Base-by-base conservation (phyloP, 92 coral and sea anemone species). In the Heliopora coerulea region DNA sequence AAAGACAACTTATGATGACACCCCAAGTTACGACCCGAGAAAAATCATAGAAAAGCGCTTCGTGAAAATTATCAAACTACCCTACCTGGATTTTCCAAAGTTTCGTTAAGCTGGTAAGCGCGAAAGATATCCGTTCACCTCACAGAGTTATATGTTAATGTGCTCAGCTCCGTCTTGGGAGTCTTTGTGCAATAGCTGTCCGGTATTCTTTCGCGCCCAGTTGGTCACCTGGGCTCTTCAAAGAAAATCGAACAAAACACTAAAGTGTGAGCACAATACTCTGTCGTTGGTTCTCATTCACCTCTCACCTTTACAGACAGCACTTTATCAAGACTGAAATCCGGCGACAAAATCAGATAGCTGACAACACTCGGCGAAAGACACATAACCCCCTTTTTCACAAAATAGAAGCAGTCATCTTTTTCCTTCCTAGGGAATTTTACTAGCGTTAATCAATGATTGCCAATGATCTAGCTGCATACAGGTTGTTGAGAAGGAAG, bases 141-240 rank as follows among this genome's bases (percentile, higher is more conserved):
- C 40, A 39, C 26, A 10, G 62, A 39, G 57, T 8, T n/a, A n/a
- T 15, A n/a, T 46, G 15, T 8, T 2, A 6, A 15, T 6, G 52
- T 46, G 52, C 48, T 67, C 40, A 44, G 54, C 48, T 67, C 37
- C 31, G 50, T 27, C 15, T 40, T n/a, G 48, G 52, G 23, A 29
- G 19, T 44, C 70, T 63, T 63, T 63, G 74, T 67, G 74, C 39
- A 23, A 8, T 15, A 46, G n/a, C 52, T 46, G 52, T 46, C 15
- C 52, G 52, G 14, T 10, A 6, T 28, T 46, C 15, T 21, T 28
- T 29, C 29, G 54, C 1, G 74, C 57, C n/a, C 74, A 46, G 74
- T 56, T 48, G 74, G 59, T 23, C 20, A 28, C 54, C 74, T 32
- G 29, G 40, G 31, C 34, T 44, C 20, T 25, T 67, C 74, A 67